phyloP scores from a whole-genome alignment of 2,888 invertebrate species.

The Euplagia quadripunctaria region DNA sequence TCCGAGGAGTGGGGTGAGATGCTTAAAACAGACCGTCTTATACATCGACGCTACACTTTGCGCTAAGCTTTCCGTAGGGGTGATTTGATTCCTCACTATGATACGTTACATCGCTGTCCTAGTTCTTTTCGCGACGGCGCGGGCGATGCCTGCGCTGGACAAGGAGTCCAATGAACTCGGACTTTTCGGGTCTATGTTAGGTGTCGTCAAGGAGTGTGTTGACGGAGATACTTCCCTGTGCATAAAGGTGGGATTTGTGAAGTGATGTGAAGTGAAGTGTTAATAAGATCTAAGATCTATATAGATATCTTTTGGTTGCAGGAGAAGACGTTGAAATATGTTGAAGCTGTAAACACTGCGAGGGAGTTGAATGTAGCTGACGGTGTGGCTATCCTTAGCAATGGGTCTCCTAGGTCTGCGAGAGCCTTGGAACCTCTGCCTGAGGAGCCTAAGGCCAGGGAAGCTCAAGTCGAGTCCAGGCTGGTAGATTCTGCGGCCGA shows the following conservation, averaged over 20 bases:
- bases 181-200: conserved; percentile 83
- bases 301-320: conserved; percentile 82
- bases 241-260: conserved; percentile 88
- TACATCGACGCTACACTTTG: conserved; percentile 80
- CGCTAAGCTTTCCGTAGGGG: conserved; percentile 81
- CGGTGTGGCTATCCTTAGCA: conserved; percentile 86
- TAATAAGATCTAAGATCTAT: conserved; percentile 59
- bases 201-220: conserved; percentile 91
- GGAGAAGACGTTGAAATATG: conserved; percentile 91
- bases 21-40: conserved; percentile 82
- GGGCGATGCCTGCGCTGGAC: conserved; percentile 82
- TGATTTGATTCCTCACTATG: conserved; percentile 76
- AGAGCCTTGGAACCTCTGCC: conserved; percentile 89
- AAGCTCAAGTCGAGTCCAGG: conserved; percentile 91
- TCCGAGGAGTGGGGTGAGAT: conserved; percentile 80
- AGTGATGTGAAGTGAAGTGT: conserved; percentile 63
- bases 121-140: conserved; percentile 82
- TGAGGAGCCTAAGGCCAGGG: conserved; percentile 91
- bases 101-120: conserved; percentile 82
- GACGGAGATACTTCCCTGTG: conserved; percentile 90
- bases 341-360: conserved; percentile 86
- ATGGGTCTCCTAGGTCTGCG: conserved; percentile 87
- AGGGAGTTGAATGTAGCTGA: conserved; percentile 88
- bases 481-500: conserved; percentile 92
- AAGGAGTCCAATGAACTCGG: conserved; percentile 85